Evolutionary conservation across 2,888 invertebrate genomes (phyloP).

Genomic region (Meloe dianella): DNA sequence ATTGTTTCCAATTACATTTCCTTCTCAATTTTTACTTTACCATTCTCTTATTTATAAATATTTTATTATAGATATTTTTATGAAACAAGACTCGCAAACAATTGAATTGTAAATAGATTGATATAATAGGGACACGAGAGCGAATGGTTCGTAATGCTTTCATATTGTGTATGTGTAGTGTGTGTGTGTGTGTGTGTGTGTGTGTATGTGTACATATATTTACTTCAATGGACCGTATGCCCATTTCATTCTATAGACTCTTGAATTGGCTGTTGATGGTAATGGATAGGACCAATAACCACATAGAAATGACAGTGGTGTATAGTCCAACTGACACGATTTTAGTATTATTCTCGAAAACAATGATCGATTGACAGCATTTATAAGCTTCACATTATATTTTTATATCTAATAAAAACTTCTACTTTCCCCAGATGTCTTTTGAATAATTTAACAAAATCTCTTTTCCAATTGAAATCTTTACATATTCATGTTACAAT

Average conservation of each 20-base stretch:
- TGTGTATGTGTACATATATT: slow-evolving; percentile 19
- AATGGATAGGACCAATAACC: slow-evolving; percentile 25
- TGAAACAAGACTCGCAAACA: background rate
- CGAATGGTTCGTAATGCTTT: background rate
- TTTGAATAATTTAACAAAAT: background rate
- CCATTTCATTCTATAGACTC: slow-evolving; percentile 28
- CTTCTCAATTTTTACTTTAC: slow-evolving; percentile 12
- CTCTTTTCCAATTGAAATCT: background rate
- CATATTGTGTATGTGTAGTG: slow-evolving; percentile 11
- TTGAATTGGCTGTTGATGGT: slow-evolving; percentile 29
- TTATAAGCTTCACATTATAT: background rate
- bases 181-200: background rate
- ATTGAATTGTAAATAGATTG: slow-evolving; percentile 10
- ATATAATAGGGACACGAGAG: slow-evolving; percentile 14
- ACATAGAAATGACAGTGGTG: slow-evolving; percentile 17
- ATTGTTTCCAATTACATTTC: slow-evolving; percentile 13
- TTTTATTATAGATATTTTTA: background rate
- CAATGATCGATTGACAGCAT: slow-evolving; percentile 28
- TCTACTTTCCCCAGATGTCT: too few species aligned
- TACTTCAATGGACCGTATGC: slow-evolving; percentile 28
- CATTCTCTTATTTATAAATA: background rate
- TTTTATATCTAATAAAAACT: too few species aligned
- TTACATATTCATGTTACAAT: too few species aligned
- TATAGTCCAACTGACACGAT: slow-evolving; percentile 29
- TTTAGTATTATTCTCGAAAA: slow-evolving; percentile 27